Base-by-base conservation (phyloP, 1,140 invertebrate species). In the Drosophila chauvacae region DNA sequence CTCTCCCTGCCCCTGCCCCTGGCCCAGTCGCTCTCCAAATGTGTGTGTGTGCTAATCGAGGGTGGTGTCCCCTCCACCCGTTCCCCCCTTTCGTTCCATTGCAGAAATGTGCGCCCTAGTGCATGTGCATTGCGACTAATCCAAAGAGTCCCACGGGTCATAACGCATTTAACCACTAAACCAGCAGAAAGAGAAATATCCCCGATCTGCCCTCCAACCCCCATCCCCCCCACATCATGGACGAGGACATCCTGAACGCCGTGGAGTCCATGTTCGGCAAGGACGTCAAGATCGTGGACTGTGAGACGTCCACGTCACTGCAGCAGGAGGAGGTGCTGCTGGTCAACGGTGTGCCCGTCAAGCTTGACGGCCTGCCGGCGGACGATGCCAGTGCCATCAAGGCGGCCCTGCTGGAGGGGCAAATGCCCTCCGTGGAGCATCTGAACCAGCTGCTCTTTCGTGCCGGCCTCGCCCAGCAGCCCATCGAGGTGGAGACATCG, bases 231-330 rank as follows among this genome's bases (percentile, higher is more conserved):
- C 30, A 6, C 33, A 91, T 28, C 77, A 96, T 96, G 95, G 95
- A 96, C 90, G 95, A 96, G 92, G 95, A 96, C 91, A 96, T 96
- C 61, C 95, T 96, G 82, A 96, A 96, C 76, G 96, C 96, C 47
- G 96, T 96, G 37, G 96, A 96, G 92, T 95, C 95, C 60, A 95
- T 96, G 53, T 94, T 96, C 57, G 96, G 96, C 63, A 96, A 95
- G 62, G 95, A 95, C 37, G 95, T 94, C 10, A 95, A 95, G 92
- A 95, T 96, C 56, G 94, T 96, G 45, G 96, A 96, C 91, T 96
- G 96, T 88, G 95, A 96, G 83, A 96, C 96, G 69, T 95, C 95
- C 63, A 96, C 95, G 3, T 94, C 94, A 45, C 94, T 96, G 41
- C 94, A 95, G 56, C 95, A 96, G 91, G 95, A 96, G 81, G 96